Evolutionary conservation across 1,140 invertebrate species (phyloP).

Genomic region (Sarcophaga peregrina): DNA sequence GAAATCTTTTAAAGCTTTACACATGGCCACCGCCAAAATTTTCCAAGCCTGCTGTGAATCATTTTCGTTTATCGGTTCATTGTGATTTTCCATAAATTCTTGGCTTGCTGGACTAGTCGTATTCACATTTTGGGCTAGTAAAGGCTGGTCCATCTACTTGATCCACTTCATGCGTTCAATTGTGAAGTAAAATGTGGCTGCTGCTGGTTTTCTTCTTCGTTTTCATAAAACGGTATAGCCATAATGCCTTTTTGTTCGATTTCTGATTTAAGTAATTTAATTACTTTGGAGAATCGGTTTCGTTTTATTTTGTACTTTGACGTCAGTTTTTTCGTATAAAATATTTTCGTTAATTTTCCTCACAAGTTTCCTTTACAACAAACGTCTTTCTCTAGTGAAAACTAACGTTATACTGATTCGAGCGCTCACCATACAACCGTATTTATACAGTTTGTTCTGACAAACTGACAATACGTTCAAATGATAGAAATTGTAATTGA

Average conservation of each 20-base stretch:
- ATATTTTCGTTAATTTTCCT: background rate
- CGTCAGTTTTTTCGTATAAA: conserved; percentile 14
- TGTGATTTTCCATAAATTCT: background rate
- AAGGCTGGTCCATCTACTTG: conserved; percentile 27
- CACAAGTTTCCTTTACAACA: background rate
- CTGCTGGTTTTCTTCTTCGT: conserved; percentile 14
- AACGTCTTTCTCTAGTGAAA: conserved; percentile 5
- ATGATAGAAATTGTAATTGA: conserved; percentile 36
- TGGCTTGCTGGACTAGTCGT: background rate
- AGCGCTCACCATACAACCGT: background rate
- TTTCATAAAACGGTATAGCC: conserved; percentile 62
- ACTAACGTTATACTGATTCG: conserved; percentile 11
- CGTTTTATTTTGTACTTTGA: background rate
- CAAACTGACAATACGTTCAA: background rate
- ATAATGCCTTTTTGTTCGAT: conserved; percentile 43
- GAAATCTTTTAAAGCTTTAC: conserved; percentile 61
- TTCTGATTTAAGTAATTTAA: background rate
- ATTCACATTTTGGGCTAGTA: background rate
- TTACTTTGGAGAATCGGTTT: background rate
- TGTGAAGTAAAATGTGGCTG: conserved; percentile 2
- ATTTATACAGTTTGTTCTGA: conserved; percentile 31
- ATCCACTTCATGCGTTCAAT: background rate
- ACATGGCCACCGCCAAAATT: conserved; percentile 60
- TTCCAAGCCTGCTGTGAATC: conserved; percentile 58
- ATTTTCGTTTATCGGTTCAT: conserved; percentile 40